A percentile compares a stretch with the other conserved stretches of the same genome.
phyloP scores from a whole-genome alignment of 1,140 invertebrate species.

The Ceratina japonica region DNA sequence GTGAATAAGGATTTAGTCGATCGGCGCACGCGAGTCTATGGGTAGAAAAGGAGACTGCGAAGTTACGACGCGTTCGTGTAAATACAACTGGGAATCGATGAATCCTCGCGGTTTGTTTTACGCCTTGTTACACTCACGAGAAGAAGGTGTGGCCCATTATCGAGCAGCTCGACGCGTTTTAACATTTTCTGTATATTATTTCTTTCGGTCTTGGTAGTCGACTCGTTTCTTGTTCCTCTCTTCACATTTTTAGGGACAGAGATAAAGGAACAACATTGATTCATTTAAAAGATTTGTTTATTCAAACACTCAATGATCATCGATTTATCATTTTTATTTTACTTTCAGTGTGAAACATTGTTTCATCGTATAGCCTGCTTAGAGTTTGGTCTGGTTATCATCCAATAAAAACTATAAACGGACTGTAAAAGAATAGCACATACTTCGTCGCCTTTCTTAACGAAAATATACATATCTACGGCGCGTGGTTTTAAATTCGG shows the following conservation, averaged over 20 bases:
- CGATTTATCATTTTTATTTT: no score
- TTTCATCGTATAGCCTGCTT: no score
- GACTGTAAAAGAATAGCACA: background rate
- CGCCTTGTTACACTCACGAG: background rate
- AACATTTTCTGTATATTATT: constrained; percentile 48
- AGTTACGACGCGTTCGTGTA: background rate
- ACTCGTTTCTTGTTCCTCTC: constrained; percentile 6
- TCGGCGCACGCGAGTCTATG: no score
- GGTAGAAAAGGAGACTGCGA: background rate
- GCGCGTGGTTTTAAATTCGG: no score
- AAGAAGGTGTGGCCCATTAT: constrained; percentile 51
- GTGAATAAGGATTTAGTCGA: background rate
- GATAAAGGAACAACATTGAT: no score
- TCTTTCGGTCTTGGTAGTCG: constrained; percentile 12
- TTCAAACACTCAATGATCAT: no score
- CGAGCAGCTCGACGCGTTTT: constrained; percentile 25
- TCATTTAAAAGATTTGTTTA: no score
- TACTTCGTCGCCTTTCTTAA: background rate
- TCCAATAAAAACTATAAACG: background rate
- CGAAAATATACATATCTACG: no score
- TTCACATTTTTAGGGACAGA: no score
- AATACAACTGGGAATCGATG: background rate
- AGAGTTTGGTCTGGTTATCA: no score
- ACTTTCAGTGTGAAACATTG: no score
- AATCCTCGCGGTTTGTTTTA: constrained; percentile 5